These are phyloP conservation scores for Nudaria mundana DNA, from an alignment of 2,888 invertebrate species.

Conservation along the genomic window DNA sequence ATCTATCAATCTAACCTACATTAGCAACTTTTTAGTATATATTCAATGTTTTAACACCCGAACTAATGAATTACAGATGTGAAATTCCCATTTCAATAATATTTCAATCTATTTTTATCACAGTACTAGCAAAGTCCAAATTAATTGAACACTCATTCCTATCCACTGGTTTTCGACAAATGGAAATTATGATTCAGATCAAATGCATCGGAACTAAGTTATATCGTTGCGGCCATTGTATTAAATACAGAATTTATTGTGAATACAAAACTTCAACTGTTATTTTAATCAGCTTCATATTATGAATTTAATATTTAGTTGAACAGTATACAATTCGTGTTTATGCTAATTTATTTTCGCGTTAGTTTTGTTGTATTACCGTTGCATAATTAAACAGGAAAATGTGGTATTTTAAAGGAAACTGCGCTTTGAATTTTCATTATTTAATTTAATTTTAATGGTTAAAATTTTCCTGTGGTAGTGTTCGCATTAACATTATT, in stretches of 20 bases:
- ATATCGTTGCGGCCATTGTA: constrained; percentile 13
- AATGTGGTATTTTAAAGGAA: constrained; percentile 1
- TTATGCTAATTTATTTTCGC: constrained; percentile 3
- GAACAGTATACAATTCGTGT: constrained; percentile 8
- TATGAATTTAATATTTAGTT: constrained; percentile 13
- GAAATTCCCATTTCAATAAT: constrained; percentile 14
- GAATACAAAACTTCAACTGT: constrained; percentile 18
- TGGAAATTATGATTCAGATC: constrained; percentile 30
- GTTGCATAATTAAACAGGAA: not conserved
- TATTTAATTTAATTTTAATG: not conserved
- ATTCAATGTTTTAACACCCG: no score
- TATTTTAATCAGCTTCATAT: constrained; percentile 21
- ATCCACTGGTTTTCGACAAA: constrained; percentile 26
- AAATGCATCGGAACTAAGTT: constrained; percentile 21
- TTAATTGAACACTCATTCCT: constrained; percentile 37
- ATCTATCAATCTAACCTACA: no score
- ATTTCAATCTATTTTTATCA: constrained; percentile 16
- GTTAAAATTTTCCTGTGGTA: not conserved
- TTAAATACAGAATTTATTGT: constrained; percentile 20
- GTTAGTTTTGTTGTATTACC: constrained; percentile 10
- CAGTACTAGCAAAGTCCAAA: constrained; percentile 13
- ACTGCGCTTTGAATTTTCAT: not conserved
- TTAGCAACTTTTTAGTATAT: no score
- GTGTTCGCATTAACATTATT: no score
- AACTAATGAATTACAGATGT: constrained; percentile 5